These are phyloP conservation scores for Hippoglossus stenolepis DNA, from an alignment of 2,113 vertebrate species.

Conservation along the genomic window DNA sequence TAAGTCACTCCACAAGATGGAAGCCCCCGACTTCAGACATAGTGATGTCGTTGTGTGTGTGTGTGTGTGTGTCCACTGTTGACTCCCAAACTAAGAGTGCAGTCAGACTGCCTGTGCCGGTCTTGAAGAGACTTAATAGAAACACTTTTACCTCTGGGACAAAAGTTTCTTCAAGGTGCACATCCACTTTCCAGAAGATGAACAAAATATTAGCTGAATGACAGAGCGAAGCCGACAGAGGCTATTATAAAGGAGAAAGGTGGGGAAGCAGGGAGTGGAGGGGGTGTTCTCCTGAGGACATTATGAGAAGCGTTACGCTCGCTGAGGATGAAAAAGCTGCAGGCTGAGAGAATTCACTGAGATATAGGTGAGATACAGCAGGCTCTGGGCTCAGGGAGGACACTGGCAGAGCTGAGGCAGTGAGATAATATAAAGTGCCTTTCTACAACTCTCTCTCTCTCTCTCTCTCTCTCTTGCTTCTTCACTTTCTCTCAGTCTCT, in stretches of 20 bases:
- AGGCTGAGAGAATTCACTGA: constrained; percentile 47
- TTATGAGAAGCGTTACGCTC: constrained; percentile 38
- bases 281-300: constrained; percentile 46
- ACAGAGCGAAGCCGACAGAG: constrained; percentile 36
- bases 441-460: constrained; percentile 35
- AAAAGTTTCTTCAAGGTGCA: constrained; percentile 51
- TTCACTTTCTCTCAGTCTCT: not conserved
- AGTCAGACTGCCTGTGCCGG: not conserved
- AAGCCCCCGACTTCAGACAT: constrained; percentile 62
- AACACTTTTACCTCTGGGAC: constrained; percentile 40
- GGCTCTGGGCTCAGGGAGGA: constrained; percentile 6
- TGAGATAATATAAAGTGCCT: constrained; percentile 59
- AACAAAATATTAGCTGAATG: constrained; percentile 56
- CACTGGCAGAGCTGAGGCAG: constrained; percentile 40
- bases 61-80: constrained; percentile 15
- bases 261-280: not conserved
- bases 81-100: not conserved
- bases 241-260: constrained; percentile 53
- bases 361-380: constrained; percentile 57
- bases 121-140: constrained; percentile 29
- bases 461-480: constrained; percentile 33
- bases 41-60: constrained; percentile 4
- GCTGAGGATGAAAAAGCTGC: constrained; percentile 65
- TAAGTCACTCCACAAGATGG: constrained; percentile 71
- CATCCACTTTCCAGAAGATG: constrained; percentile 36